Base-by-base conservation (phyloP, 2,888 invertebrate species). In the Campoletis raptor region DNA sequence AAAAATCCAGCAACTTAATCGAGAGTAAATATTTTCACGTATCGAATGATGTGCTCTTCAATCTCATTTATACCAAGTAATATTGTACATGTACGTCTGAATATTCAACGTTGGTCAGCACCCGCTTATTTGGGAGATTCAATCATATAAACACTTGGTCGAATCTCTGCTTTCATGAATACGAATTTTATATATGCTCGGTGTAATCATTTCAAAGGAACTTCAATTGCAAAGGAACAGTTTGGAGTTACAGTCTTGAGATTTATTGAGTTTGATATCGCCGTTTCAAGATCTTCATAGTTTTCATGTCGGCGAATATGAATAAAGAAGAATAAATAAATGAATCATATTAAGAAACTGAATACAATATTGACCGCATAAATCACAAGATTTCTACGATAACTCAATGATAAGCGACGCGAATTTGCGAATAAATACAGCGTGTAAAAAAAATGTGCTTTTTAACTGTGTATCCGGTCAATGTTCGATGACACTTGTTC, bases 51-150 rank as follows among this genome's bases (percentile, higher is more conserved):
- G 24, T 15, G 15, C 67, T 64, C n/a, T 67, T 67, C 64, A 67
- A 83, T 74, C 40, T 76, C 83, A 72, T 81, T 85, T 61, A 54
- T 12, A 54, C 64, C 18, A 80, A 79, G 82, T 80, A 52, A 78
- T 61, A 61, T 67, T 64, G 61, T 66, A 40, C 21, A 45, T 9
- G 67, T 76, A 73, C 10, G 73, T 69, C 36, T 76, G 57, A 40
- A 70, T 64, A 45, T 61, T 70, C 21, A 24, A 15, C 8, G 76
- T 48, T n/a, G 36, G 7, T 4, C 24, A 21, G 54, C 40, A 37
- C 15, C 54, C 40, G 9, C 36, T 54, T 21, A 37, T 73, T 72
- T 73, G 37, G 15, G 30, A 37, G 24, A 73, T 40, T 52, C 45
- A 54, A 54, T 42, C 61, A 64, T 45, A 61, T 48, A 30, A 42